A percentile compares a stretch with the other conserved stretches of the same genome.
These are phyloP conservation scores for Callocephalon fimbriatum DNA, from an alignment of 2,113 vertebrate species.

Conservation along the genomic window DNA sequence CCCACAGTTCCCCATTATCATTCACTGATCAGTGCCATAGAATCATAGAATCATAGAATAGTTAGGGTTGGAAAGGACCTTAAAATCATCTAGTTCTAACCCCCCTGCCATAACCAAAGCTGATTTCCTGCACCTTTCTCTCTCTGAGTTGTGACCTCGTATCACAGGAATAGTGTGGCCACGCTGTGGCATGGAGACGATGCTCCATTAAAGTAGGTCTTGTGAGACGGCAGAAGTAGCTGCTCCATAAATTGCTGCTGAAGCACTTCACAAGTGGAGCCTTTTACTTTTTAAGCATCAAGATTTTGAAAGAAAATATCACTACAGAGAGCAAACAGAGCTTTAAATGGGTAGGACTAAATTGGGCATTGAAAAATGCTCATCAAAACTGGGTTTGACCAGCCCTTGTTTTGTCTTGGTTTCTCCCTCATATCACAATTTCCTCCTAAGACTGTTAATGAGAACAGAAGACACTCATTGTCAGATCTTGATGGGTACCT, in stretches of 20 bases:
- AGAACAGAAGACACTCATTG: not conserved
- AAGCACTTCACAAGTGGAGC: not conserved
- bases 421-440: not conserved
- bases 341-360: not conserved
- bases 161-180: not conserved
- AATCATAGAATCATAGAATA: too few relatives aligned
- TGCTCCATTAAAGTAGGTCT: not conserved
- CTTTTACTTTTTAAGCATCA: not conserved
- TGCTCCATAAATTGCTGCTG: not conserved
- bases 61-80: too few relatives aligned
- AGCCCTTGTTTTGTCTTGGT: not conserved
- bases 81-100: too few relatives aligned
- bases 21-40: not conserved
- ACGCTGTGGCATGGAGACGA: rapidly evolving
- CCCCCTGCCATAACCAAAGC: not conserved
- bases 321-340: not conserved
- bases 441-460: not conserved
- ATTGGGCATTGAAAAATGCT: not conserved
- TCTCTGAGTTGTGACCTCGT: rapidly evolving
- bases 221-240: not conserved
- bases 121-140: not conserved
- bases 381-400: not conserved
- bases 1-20: rapidly evolving
- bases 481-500: not conserved
- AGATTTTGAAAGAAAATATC: not conserved